phyloP scores from a whole-genome alignment of 2,888 invertebrate species.

The Eucera pruinosa region DNA sequence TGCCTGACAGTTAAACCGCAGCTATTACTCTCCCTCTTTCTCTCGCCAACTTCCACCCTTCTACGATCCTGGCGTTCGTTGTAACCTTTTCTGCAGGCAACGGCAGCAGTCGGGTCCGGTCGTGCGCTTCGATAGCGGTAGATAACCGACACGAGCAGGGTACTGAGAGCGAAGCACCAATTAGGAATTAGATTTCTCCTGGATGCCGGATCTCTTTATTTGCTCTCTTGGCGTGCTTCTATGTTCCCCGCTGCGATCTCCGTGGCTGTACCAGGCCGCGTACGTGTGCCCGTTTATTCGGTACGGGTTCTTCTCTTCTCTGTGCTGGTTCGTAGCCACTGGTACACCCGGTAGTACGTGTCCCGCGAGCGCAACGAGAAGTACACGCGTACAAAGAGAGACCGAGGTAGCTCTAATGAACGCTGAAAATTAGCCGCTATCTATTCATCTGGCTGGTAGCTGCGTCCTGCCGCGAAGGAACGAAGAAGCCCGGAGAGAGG shows the following conservation, averaged over 20 bases:
- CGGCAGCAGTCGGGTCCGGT: conserved; percentile 59
- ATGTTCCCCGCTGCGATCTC: conserved; percentile 72
- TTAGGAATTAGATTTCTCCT: conserved; percentile 75
- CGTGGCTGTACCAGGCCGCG: conserved; percentile 48
- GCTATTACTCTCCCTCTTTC: conserved; percentile 68
- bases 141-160: conserved; percentile 73
- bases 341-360: conserved; percentile 63
- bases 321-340: conserved; percentile 27
- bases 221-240: conserved; percentile 71
- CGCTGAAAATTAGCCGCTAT: conserved; percentile 78
- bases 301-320: background rate
- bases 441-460: conserved; percentile 76
- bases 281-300: conserved; percentile 41
- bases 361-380: conserved; percentile 59
- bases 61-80: conserved; percentile 7
- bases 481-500: conserved; percentile 41
- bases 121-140: conserved; percentile 73
- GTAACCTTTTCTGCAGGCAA: conserved; percentile 63
- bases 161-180: conserved; percentile 73
- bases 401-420: conserved; percentile 73
- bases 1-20: conserved; percentile 74
- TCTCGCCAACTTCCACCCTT: conserved; percentile 26
- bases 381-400: conserved; percentile 20
- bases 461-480: conserved; percentile 67
- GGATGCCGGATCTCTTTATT: conserved; percentile 75